Evolutionary conservation across 2,113 vertebrate genomes (phyloP).

Genomic region (Hypocryptadius cinnamomeus): DNA sequence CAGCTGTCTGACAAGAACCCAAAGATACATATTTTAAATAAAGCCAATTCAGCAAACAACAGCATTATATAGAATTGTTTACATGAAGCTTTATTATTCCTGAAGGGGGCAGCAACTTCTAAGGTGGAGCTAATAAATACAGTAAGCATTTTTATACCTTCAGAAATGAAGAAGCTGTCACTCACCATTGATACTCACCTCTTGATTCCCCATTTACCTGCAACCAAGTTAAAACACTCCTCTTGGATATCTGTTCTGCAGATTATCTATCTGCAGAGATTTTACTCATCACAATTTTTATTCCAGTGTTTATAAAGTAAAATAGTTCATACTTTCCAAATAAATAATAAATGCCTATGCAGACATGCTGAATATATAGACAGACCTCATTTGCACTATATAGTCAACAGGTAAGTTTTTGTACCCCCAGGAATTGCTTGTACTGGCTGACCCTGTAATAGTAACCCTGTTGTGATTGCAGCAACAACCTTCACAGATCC

Average conservation of each 20-base stretch:
- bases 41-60: not conserved
- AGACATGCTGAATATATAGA: not conserved
- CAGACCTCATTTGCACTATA: not conserved
- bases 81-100: not conserved
- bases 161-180: not conserved
- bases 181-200: not conserved
- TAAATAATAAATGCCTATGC: not conserved
- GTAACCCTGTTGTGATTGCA: not conserved
- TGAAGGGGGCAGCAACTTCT: constrained; percentile 57
- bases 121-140: not conserved
- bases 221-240: not conserved
- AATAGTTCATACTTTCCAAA: not conserved
- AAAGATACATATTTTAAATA: not conserved
- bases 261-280: not conserved
- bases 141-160: not conserved
- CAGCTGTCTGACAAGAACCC: not conserved
- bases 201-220: not conserved
- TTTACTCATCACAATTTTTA: not conserved
- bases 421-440: not conserved
- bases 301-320: not conserved
- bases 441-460: not conserved
- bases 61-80: not conserved
- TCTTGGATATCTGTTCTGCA: not conserved
- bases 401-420: not conserved
- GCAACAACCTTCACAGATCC: constrained; percentile 21